Percentiles rank a stretch among this genome's conserved stretches.
These are phyloP conservation scores for Protonemura montana DNA, from an alignment of 2,888 invertebrate species.

Conservation along the genomic window DNA sequence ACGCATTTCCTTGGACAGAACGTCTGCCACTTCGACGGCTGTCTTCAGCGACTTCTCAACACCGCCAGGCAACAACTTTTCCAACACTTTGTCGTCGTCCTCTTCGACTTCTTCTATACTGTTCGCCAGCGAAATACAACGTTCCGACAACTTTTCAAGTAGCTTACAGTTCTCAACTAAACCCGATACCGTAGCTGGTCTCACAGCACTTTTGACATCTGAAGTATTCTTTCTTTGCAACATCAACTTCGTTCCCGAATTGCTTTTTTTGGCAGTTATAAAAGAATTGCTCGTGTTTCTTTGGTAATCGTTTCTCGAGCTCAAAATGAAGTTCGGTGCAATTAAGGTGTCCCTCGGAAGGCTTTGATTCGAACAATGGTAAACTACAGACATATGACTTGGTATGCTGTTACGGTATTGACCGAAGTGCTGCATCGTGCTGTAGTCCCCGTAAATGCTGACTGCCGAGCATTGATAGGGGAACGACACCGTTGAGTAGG, in stretches of 20 bases:
- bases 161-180: not conserved
- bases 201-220: not conserved
- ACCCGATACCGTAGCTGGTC: not conserved
- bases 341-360: not conserved
- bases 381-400: not conserved
- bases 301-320: not conserved
- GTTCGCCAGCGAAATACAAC: not conserved
- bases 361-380: not conserved
- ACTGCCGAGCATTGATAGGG: not conserved
- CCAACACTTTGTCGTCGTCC: not conserved
- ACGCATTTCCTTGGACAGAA: not conserved
- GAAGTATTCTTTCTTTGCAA: not conserved
- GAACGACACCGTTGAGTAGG: not conserved
- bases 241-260: not conserved
- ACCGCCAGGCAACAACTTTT: not conserved
- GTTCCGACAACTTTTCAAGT: not conserved
- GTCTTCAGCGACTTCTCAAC: too few relatives aligned
- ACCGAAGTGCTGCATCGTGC: not conserved
- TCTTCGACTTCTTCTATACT: not conserved
- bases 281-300: too few relatives aligned
- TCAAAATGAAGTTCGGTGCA: not conserved
- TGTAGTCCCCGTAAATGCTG: not conserved
- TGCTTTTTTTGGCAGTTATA: not conserved
- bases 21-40: not conserved
- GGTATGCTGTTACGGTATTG: not conserved